A percentile compares a stretch with the other conserved stretches of the same genome.
These are phyloP conservation scores for Ceratosolen fusciceps DNA, from an alignment of 1,140 invertebrate species.

Conservation along the genomic window DNA sequence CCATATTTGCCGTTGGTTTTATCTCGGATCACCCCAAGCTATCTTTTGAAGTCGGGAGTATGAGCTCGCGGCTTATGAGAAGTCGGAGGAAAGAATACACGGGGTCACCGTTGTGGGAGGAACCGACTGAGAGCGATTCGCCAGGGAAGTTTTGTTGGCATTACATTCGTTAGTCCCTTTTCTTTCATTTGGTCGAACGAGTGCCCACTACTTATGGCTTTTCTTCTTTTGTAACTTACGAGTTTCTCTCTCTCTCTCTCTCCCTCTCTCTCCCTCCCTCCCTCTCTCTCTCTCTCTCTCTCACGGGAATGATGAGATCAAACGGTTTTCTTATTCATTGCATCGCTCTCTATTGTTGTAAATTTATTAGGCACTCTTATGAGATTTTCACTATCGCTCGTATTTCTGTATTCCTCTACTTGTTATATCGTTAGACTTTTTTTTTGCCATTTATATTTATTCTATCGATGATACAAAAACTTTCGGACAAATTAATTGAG, in stretches of 20 bases:
- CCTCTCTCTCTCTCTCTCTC: not conserved
- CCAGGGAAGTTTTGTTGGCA: slow-evolving; percentile 46
- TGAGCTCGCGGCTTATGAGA: slow-evolving; percentile 55
- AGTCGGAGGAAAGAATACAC: slow-evolving; percentile 21
- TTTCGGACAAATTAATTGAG: not conserved
- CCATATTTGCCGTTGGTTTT: slow-evolving; percentile 59
- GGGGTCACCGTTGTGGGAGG: slow-evolving; percentile 10
- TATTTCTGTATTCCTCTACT: not conserved
- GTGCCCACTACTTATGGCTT: slow-evolving; percentile 40
- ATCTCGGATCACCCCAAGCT: slow-evolving; percentile 55
- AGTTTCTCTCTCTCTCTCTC: not conserved
- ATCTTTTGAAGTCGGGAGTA: slow-evolving; percentile 53
- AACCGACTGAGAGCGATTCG: slow-evolving; percentile 29
- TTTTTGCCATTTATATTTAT: not conserved
- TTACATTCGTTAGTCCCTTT: slow-evolving; percentile 58
- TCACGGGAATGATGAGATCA: slow-evolving; percentile 36
- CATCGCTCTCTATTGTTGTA: slow-evolving; percentile 25
- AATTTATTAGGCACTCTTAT: slow-evolving; percentile 22
- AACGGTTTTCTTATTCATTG: slow-evolving; percentile 7
- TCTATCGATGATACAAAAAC: not conserved
- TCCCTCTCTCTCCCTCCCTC: slow-evolving; percentile 4
- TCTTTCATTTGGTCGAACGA: slow-evolving; percentile 28
- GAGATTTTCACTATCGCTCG: not conserved
- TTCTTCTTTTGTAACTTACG: slow-evolving; percentile 32
- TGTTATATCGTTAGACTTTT: not conserved